Evolutionary conservation across 2,888 invertebrate species (phyloP).

Genomic region (Antheraea yamamai): DNA sequence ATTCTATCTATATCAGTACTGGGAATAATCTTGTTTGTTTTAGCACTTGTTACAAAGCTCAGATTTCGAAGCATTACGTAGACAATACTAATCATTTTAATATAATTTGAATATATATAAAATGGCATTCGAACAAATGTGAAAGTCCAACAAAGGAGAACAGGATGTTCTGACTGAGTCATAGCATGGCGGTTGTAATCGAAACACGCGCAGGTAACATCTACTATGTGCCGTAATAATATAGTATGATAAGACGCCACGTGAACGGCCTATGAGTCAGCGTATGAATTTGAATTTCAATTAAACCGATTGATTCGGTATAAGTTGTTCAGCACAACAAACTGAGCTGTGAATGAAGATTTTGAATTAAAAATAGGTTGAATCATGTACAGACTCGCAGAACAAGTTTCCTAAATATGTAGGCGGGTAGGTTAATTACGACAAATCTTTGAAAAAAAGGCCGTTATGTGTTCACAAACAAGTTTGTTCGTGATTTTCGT

Average conservation of each 20-base stretch:
- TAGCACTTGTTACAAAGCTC: background rate
- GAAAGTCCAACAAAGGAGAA: slow-evolving; percentile 72
- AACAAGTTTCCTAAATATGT: slow-evolving; percentile 15
- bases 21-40: background rate
- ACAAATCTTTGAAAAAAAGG: slow-evolving; percentile 9
- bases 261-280: slow-evolving; percentile 71
- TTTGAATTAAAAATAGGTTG: slow-evolving; percentile 18
- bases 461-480: slow-evolving; percentile 1
- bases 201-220: slow-evolving; percentile 74
- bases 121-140: slow-evolving; percentile 38
- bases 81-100: background rate
- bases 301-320: slow-evolving; percentile 16
- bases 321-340: background rate
- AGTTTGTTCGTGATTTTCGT: background rate
- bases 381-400: slow-evolving; percentile 1
- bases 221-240: slow-evolving; percentile 56
- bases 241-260: slow-evolving; percentile 70
- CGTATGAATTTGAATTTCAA: slow-evolving; percentile 30
- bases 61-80: background rate
- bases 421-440: slow-evolving; percentile 19
- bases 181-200: slow-evolving; percentile 50
- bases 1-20: background rate
- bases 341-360: background rate
- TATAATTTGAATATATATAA: slow-evolving; percentile 14
- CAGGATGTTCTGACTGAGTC: slow-evolving; percentile 72